Base-by-base conservation (phyloP, 1,140 invertebrate species). In the Sogatella furcifera region DNA sequence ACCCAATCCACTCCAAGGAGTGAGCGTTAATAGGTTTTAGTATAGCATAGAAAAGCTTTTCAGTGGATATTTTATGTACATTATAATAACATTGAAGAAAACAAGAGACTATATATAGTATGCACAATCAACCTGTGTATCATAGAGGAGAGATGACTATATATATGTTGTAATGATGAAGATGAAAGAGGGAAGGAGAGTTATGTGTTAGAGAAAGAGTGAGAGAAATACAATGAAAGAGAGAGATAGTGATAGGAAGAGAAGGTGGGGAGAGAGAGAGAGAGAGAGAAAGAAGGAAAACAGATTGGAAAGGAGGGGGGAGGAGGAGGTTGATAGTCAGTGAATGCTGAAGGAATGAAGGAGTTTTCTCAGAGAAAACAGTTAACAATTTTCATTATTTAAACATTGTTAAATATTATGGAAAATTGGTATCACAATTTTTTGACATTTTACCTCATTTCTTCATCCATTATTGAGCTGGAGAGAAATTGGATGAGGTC, bases 371-470 rank as follows among this genome's bases (percentile, higher is more conserved):
- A 60, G 49, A 34, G 46, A n/a, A 34, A 42, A 17, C 21, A 53
- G 53, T 34, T 52, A 54, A 57, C 52, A 62, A 21, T 58, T 38
- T 28, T 38, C 11, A 38, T 38, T 38, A 38, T 38, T 38, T 57
- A 55, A 28, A 57, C 42, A 56, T 46, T 24, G 34, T 62, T 65
- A 55, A 53, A 49, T 31, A n/a, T n/a, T n/a, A 60, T 59, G 42
- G 52, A 64, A 63, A 65, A 63, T 58, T 63, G 64, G 64, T 65
- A 65, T 65, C 64, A 65, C 64, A 65, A 63, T 65, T 46, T 65
- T 65, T 65, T 65, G 64, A 65, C 64, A 62, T 65, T 59, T 53
- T 38, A 64, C 58, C 59, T 60, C 52, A 19, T 56, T 60, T 63
- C 28, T 60, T 63, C n/a, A n/a, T n/a, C 42, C 31, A 60, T 55